These are phyloP conservation scores for Actinostola sp. DNA, from an alignment of 92 coral and sea anemone species.

Conservation along the genomic window DNA sequence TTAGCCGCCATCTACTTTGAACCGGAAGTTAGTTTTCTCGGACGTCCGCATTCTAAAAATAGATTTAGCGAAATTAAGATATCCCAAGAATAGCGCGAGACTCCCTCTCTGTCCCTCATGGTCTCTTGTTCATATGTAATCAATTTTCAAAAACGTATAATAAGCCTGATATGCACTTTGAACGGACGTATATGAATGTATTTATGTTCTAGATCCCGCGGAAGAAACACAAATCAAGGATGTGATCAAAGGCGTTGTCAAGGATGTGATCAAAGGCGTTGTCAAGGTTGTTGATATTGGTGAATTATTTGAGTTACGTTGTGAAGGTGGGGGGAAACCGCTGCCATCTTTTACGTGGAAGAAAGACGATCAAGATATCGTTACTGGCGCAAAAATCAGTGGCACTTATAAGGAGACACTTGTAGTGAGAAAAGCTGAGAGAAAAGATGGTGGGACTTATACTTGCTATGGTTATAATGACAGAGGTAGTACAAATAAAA, in stretches of 20 bases:
- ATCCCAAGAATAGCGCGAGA: too few relatives aligned
- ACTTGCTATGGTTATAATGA: slow-evolving; percentile 34
- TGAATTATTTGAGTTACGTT: slow-evolving; percentile 13
- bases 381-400: not conserved
- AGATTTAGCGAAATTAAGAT: too few relatives aligned
- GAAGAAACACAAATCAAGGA: not conserved
- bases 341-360: slow-evolving; percentile 36
- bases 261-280: not conserved
- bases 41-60: too few relatives aligned
- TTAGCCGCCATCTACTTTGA: too few relatives aligned
- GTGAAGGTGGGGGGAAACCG: slow-evolving; percentile 49
- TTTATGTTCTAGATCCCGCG: slow-evolving; percentile 17
- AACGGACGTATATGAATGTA: not conserved
- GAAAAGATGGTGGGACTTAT: slow-evolving; percentile 40
- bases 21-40: too few relatives aligned
- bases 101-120: too few relatives aligned
- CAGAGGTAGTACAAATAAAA: not conserved
- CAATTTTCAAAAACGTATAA: not conserved
- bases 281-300: slow-evolving; percentile 1
- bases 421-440: slow-evolving; percentile 14
- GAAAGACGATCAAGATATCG: slow-evolving; percentile 1
- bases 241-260: not conserved
- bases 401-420: slow-evolving; percentile 12
- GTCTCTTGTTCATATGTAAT: not conserved
- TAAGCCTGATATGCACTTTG: not conserved